Conservation (phyloP, 2,888 invertebrate species). For the Ferdinandea cuprea region DNA sequence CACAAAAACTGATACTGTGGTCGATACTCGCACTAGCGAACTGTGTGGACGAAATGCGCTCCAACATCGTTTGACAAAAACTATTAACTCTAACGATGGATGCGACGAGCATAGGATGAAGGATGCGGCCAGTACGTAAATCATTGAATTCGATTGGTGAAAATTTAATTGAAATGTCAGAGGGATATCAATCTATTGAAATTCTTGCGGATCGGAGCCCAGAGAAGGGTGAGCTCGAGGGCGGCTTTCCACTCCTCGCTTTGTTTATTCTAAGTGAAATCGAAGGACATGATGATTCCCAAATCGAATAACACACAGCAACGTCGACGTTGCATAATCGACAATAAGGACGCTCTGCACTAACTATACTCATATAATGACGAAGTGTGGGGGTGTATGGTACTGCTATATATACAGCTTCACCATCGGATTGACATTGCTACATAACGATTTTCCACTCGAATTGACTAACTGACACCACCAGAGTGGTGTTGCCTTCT, state of each 20-base stretch:
- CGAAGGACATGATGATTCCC: slow-evolving; percentile 72
- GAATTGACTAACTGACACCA: slow-evolving; percentile 74
- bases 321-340: slow-evolving; percentile 68
- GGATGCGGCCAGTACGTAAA: slow-evolving; percentile 63
- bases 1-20: slow-evolving; percentile 58
- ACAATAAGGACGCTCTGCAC: slow-evolving; percentile 66
- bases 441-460: slow-evolving; percentile 72
- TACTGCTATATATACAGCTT: slow-evolving; percentile 3
- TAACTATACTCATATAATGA: slow-evolving; percentile 43
- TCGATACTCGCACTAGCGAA: slow-evolving; percentile 4
- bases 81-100: slow-evolving; percentile 67
- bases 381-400: slow-evolving; percentile 21
- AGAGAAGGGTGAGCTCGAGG: background rate
- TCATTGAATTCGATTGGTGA: slow-evolving; percentile 69
- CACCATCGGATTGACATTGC: slow-evolving; percentile 64
- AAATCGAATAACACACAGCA: slow-evolving; percentile 69
- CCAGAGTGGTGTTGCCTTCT: slow-evolving; percentile 41
- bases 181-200: slow-evolving; percentile 72
- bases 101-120: slow-evolving; percentile 45
- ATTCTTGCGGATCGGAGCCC: slow-evolving; percentile 54
- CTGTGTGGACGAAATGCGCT: slow-evolving; percentile 18
- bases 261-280: slow-evolving; percentile 73
- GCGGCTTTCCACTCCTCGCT: slow-evolving; percentile 52
- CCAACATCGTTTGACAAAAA: slow-evolving; percentile 62
- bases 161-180: slow-evolving; percentile 75